phyloP scores from a whole-genome alignment of 2,797 vertebrate genomes.

The Myripristis murdjan region DNA sequence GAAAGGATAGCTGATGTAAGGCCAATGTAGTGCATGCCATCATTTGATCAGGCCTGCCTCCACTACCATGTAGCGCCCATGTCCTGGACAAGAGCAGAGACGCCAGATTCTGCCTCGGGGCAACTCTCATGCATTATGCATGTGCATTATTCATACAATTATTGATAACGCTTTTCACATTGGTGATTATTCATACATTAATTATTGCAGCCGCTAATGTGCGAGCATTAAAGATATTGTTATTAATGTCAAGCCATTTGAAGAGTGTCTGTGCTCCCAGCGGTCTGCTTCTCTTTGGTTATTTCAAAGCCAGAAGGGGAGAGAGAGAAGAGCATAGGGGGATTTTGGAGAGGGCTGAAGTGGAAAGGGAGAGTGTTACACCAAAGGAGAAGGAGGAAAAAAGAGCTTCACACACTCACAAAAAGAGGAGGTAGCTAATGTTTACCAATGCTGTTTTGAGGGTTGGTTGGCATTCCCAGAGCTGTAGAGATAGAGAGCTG shows the following conservation, averaged over 20 bases:
- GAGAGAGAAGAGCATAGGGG: constrained; percentile 7
- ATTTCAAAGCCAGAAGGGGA: constrained; percentile 52
- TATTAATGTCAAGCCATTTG: constrained; percentile 88
- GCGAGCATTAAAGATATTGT: constrained; percentile 90
- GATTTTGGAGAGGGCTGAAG: constrained; percentile 28
- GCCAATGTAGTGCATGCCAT: constrained; percentile 75
- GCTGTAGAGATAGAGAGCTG: constrained; percentile 50
- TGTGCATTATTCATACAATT: constrained; percentile 93
- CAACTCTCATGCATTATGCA: constrained; percentile 93
- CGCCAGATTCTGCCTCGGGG: constrained; percentile 89
- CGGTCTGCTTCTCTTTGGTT: constrained; percentile 40
- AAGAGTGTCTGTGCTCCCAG: constrained; percentile 71
- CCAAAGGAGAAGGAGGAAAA: constrained; percentile 9
- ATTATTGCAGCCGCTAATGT: constrained; percentile 89
- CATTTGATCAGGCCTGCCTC: constrained; percentile 90
- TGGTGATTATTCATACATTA: constrained; percentile 93
- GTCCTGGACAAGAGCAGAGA: constrained; percentile 88
- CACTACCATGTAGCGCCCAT: constrained; percentile 85
- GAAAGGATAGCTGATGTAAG: constrained; percentile 72
- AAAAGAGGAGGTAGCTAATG: constrained; percentile 34
- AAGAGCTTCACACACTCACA: constrained; percentile 27
- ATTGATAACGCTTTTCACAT: constrained; percentile 94
- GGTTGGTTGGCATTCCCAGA: constrained; percentile 44
- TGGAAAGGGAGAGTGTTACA: constrained; percentile 26
- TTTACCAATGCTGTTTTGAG: constrained; percentile 56